phyloP scores from a whole-genome alignment of 2,113 vertebrate species.

The Beaufortia kweichowensis region DNA sequence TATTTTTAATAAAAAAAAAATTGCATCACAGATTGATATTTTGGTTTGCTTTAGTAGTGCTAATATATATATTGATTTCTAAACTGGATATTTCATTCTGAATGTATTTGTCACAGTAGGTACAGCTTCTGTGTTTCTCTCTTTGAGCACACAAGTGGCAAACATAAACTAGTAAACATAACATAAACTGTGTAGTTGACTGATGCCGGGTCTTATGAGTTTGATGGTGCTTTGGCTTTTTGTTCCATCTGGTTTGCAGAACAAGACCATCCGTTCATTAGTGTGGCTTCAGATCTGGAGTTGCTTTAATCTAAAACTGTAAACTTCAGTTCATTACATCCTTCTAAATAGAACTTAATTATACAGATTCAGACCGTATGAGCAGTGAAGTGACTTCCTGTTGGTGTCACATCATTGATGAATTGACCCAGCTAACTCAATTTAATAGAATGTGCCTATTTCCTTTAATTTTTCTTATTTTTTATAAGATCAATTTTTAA shows the following conservation, averaged over 20 bases:
- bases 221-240: slow-evolving; percentile 67
- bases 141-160: neutral
- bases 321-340: slow-evolving; percentile 80
- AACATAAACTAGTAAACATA: neutral
- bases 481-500: too few species aligned
- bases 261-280: slow-evolving; percentile 79
- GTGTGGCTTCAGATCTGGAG: slow-evolving; percentile 76
- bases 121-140: too few species aligned
- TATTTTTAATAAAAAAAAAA: too few species aligned
- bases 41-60: too few species aligned
- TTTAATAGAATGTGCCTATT: too few species aligned
- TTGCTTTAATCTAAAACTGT: slow-evolving; percentile 81
- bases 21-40: too few species aligned
- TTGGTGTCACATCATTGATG: slow-evolving; percentile 16
- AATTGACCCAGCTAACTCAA: too few species aligned
- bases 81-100: too few species aligned
- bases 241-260: slow-evolving; percentile 77
- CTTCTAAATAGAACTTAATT: slow-evolving; percentile 72
- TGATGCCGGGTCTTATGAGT: slow-evolving; percentile 48
- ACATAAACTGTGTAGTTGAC: neutral
- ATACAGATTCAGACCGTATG: slow-evolving; percentile 69
- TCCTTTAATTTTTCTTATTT: too few species aligned
- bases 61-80: too few species aligned
- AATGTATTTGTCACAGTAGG: too few species aligned
- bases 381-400: slow-evolving; percentile 49